Percentiles rank a stretch among this genome's conserved stretches.
Evolutionary conservation across 2,797 vertebrate species (phyloP).

Genomic region (Columba guinea): DNA sequence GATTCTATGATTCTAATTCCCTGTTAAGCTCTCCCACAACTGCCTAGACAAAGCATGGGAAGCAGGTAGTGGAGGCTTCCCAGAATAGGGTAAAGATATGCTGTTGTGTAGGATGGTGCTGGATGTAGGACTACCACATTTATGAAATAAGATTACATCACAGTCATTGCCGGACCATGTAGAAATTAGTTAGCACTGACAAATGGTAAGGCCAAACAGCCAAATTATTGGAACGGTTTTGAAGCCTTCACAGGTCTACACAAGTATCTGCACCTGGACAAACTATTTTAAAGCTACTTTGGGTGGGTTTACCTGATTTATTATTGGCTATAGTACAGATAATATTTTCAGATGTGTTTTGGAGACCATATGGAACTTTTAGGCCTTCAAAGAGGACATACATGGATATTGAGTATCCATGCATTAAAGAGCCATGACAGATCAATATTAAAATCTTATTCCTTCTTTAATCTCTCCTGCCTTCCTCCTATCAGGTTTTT

Average conservation of each 20-base stretch:
- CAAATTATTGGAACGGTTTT: not conserved
- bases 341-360: not conserved
- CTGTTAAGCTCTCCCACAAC: no score
- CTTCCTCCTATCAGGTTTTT: not conserved
- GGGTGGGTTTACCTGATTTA: not conserved
- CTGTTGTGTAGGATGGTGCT: not conserved
- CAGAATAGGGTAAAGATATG: not conserved
- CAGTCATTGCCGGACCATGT: fast-evolving
- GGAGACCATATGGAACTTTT: not conserved
- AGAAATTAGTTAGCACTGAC: not conserved
- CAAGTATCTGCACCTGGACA: not conserved
- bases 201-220: not conserved
- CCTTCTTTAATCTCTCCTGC: not conserved
- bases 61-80: not conserved
- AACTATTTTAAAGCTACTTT: not conserved
- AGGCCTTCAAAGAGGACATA: not conserved
- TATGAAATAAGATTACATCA: not conserved
- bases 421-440: not conserved
- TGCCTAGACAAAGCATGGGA: not conserved
- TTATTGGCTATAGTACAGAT: not conserved
- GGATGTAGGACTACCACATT: fast-evolving
- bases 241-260: not conserved
- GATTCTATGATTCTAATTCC: no score
- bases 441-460: not conserved
- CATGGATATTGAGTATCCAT: not conserved